Evolutionary conservation across 2,797 vertebrate species (phyloP), one percentile per base, ranked within the genome.

Genomic region (Podarcis siculus): DNA sequence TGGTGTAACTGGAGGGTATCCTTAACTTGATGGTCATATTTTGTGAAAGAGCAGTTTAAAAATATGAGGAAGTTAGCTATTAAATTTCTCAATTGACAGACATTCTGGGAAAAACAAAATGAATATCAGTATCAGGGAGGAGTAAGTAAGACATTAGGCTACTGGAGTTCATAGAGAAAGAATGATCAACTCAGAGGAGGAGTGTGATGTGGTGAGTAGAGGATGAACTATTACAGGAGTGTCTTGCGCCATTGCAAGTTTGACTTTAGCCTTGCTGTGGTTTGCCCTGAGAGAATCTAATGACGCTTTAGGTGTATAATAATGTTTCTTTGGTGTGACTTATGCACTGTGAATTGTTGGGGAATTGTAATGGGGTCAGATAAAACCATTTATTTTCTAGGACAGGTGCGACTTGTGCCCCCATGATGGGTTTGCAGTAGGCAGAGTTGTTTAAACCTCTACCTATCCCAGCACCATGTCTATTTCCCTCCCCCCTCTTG

Each of bases 301-400:
- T 32, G 23, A 1, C 79, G 89, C 27, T 15, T 21, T 85, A 82
- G 61, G 39, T 27, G 73, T 10, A 83, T 1, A 35, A 89, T 49
- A 5, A 2, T 21, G 83, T 12, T 84, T n/a, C 39, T 67, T 1
- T 67, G 83, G 17, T 64, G 39, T 45, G 25, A 9, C 0, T 13
- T 73, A 64, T 19, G 32, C 66, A 82, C 0, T 0, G 4, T 80
- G 86, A 77, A 6, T 30, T 0, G 0, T 85, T 80, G 66, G 1
- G 45, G 19, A 71, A 72, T 42, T 23, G 10, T 71, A n/a, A 27
- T 49, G 37, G 27, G 5, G 0, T 1, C 75, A 5, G 9, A 10
- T 35, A 15, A 32, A 12, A 39, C 3, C 4, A 25, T 79, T 17
- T 81, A 37, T 81, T 25, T 80, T 55, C 9, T 61, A 61, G 32